phyloP scores from a whole-genome alignment of 2,888 invertebrate genomes.

The Eremobia ochroleuca region DNA sequence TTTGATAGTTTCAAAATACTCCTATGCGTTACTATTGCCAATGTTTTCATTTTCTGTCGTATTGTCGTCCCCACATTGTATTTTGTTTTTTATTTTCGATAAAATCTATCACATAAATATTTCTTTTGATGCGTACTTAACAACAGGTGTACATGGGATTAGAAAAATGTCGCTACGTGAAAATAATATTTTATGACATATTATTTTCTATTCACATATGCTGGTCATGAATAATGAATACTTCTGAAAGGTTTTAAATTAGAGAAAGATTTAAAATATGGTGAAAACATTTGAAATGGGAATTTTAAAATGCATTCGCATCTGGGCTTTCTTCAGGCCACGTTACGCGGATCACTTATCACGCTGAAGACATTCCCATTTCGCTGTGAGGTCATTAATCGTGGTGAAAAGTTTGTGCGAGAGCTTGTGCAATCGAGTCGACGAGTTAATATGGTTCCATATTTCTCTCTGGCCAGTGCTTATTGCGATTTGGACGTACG shows the following conservation, averaged over 20 bases:
- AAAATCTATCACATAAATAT: slow-evolving; percentile 16
- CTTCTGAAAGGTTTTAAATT: slow-evolving; percentile 57
- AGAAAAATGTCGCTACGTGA: slow-evolving; percentile 5
- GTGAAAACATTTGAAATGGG: slow-evolving; percentile 48
- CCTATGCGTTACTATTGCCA: background rate
- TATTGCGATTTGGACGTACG: slow-evolving; percentile 57
- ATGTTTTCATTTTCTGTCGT: background rate
- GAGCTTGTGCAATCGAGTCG: slow-evolving; percentile 62
- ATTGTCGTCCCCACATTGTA: background rate
- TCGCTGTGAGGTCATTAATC: slow-evolving; percentile 66
- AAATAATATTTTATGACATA: slow-evolving; percentile 23
- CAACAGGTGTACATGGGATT: slow-evolving; percentile 4
- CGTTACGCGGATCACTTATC: slow-evolving; percentile 66
- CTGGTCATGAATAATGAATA: slow-evolving; percentile 57
- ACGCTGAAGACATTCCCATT: slow-evolving; percentile 66
- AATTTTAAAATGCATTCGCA: slow-evolving; percentile 60
- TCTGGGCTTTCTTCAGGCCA: slow-evolving; percentile 57
- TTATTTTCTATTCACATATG: slow-evolving; percentile 30
- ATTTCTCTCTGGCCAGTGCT: slow-evolving; percentile 54
- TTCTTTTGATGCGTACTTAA: slow-evolving; percentile 1
- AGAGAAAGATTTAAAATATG: slow-evolving; percentile 46
- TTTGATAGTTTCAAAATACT: background rate
- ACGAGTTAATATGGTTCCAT: slow-evolving; percentile 65
- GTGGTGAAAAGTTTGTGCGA: slow-evolving; percentile 58
- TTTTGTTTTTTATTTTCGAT: slow-evolving; percentile 4